A percentile compares a stretch with the other conserved stretches of the same genome.
phyloP scores from a whole-genome alignment of 2,888 invertebrate species.

The Aromia moschata region DNA sequence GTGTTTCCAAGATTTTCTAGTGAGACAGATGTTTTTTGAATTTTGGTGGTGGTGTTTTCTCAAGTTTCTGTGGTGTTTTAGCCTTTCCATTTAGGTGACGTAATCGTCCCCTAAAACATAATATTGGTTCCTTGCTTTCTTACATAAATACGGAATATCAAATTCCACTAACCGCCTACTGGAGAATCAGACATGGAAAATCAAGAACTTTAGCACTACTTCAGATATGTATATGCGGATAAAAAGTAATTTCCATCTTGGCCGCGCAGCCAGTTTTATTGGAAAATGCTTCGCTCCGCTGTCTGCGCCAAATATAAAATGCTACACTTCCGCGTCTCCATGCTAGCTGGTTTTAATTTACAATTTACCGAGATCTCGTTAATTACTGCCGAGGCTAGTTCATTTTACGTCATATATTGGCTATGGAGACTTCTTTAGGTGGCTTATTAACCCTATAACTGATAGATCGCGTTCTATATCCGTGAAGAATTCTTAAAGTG shows the following conservation, averaged over 20 bases:
- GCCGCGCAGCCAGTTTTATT: slow-evolving; percentile 54
- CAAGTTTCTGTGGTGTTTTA: no score
- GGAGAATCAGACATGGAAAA: slow-evolving; percentile 6
- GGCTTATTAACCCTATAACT: no score
- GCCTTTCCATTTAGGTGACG: no score
- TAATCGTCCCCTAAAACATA: no score
- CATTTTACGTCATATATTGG: slow-evolving; percentile 4
- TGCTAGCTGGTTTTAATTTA: slow-evolving; percentile 13
- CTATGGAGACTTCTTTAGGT: neutral
- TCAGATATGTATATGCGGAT: slow-evolving; percentile 55
- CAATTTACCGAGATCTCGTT: slow-evolving; percentile 15
- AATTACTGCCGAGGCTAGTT: neutral
- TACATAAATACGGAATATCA: no score
- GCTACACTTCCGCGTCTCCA: slow-evolving; percentile 42
- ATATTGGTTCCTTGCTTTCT: no score
- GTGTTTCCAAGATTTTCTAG: no score
- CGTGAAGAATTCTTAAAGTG: no score
- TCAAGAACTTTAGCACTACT: slow-evolving; percentile 43
- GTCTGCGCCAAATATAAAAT: slow-evolving; percentile 55
- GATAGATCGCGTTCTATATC: no score
- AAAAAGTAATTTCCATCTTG: slow-evolving; percentile 57
- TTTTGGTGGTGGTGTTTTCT: no score
- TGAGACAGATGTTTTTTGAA: no score
- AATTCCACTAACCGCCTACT: neutral
- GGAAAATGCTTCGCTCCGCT: slow-evolving; percentile 52